These are phyloP conservation scores for Muscicapa adusta DNA, from an alignment of 2,113 vertebrate species.

Conservation along the genomic window DNA sequence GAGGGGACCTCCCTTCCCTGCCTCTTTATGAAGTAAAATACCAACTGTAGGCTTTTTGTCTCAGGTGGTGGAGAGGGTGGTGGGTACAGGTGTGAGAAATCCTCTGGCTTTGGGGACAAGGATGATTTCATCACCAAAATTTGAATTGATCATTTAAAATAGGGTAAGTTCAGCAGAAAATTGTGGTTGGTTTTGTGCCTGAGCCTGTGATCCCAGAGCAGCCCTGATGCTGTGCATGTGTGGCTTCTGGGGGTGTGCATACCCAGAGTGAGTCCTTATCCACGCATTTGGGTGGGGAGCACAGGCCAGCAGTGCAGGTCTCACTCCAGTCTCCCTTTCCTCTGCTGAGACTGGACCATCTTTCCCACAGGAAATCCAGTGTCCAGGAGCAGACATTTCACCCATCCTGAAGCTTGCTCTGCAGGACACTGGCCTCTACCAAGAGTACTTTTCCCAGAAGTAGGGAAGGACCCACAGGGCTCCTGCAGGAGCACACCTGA, in stretches of 20 bases:
- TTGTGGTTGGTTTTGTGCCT: neutral
- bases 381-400: neutral
- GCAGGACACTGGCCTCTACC: neutral
- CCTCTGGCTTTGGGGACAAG: neutral
- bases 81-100: neutral
- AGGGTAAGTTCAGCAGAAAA: neutral
- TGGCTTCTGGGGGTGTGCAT: neutral
- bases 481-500: rapidly evolving
- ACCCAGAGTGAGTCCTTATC: neutral
- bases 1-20: rapidly evolving
- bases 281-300: neutral
- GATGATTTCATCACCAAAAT: neutral
- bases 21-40: neutral
- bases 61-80: neutral
- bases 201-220: neutral
- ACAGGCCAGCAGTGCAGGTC: neutral
- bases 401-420: neutral
- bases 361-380: neutral
- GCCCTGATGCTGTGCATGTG: neutral
- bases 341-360: neutral
- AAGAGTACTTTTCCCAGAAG: neutral
- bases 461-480: neutral
- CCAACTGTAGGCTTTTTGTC: neutral
- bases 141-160: neutral
- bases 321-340: neutral